phyloP scores from a whole-genome alignment of 2,113 vertebrate genomes.

The Urocitellus parryii region DNA sequence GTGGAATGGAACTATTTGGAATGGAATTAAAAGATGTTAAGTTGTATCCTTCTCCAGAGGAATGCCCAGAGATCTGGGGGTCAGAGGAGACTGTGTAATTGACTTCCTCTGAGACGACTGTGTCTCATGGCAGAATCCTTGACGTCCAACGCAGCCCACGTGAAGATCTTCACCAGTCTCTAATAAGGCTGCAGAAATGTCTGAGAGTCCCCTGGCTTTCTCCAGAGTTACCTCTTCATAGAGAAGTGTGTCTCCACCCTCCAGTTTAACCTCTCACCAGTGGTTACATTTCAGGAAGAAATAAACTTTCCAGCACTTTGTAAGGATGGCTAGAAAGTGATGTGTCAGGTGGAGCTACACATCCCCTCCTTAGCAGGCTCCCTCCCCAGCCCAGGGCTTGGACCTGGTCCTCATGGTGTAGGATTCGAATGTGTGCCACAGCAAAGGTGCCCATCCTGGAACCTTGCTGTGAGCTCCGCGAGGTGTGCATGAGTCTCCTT shows the following conservation, averaged over 20 bases:
- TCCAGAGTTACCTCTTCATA: neutral
- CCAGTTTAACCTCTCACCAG: neutral
- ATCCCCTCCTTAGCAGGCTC: rapidly evolving
- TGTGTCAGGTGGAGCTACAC: neutral
- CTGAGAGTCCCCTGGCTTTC: neutral
- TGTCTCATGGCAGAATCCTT: neutral
- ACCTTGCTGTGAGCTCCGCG: neutral
- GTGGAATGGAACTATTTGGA: neutral
- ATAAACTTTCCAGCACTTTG: neutral
- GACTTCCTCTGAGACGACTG: neutral
- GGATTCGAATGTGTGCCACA: neutral
- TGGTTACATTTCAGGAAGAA: neutral
- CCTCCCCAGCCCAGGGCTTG: neutral
- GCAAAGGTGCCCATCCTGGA: neutral
- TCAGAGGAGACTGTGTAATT: neutral
- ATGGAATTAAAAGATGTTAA: neutral
- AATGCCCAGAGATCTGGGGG: neutral
- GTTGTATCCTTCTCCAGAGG: neutral
- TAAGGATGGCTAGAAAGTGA: neutral
- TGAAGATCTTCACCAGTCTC: neutral
- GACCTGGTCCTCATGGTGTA: rapidly evolving
- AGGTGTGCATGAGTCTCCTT: neutral
- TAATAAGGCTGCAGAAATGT: neutral
- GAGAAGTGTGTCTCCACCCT: neutral
- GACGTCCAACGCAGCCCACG: neutral